Conservation (phyloP, 2,888 invertebrate genomes). For the Eudasyphora cyanicolor region DNA sequence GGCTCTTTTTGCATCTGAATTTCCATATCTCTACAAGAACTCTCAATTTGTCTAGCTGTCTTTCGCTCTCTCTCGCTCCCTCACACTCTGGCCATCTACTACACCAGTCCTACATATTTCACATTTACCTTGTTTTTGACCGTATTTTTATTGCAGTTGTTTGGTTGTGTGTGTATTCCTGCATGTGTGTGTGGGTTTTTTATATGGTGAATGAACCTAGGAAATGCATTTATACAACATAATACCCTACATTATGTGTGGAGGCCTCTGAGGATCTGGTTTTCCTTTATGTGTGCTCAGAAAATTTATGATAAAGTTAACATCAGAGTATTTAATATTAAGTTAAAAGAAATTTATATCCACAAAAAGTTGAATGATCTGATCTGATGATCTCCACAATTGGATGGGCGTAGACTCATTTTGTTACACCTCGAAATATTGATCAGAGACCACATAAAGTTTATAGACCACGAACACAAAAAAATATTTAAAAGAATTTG, state of each 20-base stretch:
- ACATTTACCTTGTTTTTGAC: slow-evolving; percentile 10
- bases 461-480: too few relatives aligned
- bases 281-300: too few relatives aligned
- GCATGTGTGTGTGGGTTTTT: slow-evolving; percentile 54
- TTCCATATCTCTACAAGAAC: background rate
- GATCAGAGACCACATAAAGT: too few relatives aligned
- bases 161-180: slow-evolving; percentile 33
- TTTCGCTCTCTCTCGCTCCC: background rate
- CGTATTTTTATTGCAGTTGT: slow-evolving; percentile 32
- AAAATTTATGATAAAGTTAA: too few relatives aligned
- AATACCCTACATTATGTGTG: slow-evolving; percentile 49
- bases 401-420: too few relatives aligned
- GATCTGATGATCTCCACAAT: too few relatives aligned
- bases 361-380: too few relatives aligned
- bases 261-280: too few relatives aligned
- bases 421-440: too few relatives aligned
- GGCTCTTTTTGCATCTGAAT: background rate
- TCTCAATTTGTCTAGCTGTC: background rate
- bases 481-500: too few relatives aligned
- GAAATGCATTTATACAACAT: slow-evolving; percentile 62
- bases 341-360: too few relatives aligned
- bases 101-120: background rate
- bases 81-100: background rate
- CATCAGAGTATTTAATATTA: too few relatives aligned
- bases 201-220: slow-evolving; percentile 66